Evolutionary conservation across 2,888 invertebrate species (phyloP).

Genomic region (Himalopsyche japonica): DNA sequence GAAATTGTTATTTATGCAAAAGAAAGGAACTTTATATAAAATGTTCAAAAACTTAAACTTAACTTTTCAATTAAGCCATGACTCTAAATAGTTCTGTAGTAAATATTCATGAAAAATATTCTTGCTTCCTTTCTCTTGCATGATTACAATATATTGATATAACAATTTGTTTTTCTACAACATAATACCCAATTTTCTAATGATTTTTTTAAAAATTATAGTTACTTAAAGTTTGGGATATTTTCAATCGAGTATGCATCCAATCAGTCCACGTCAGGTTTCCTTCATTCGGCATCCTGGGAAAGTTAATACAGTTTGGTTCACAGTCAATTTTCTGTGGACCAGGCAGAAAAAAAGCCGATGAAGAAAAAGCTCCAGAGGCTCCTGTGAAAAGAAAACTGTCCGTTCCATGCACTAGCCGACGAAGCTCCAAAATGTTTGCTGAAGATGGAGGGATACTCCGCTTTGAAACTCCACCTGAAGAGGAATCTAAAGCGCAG

Average conservation of each 20-base stretch:
- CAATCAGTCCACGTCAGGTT: slow-evolving; percentile 62
- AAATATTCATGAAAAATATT: not conserved
- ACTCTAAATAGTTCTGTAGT: too few species aligned
- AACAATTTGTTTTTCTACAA: too few species aligned
- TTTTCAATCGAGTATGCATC: slow-evolving; percentile 60
- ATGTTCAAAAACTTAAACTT: too few species aligned
- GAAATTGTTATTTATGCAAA: too few species aligned
- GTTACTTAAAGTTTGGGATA: slow-evolving; percentile 64
- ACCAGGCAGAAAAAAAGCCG: slow-evolving; percentile 19
- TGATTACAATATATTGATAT: too few species aligned
- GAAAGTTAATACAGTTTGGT: slow-evolving; percentile 63
- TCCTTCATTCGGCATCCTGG: slow-evolving; percentile 60
- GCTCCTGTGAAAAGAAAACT: not conserved
- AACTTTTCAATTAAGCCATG: too few species aligned
- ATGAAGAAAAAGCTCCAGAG: not conserved
- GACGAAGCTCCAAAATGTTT: slow-evolving; percentile 13
- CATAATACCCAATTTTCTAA: too few species aligned
- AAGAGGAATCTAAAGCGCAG: not conserved
- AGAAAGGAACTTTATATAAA: too few species aligned
- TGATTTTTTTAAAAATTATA: slow-evolving; percentile 44
- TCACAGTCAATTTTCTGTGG: slow-evolving; percentile 52
- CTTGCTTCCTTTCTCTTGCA: too few species aligned
- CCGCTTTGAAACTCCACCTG: not conserved
- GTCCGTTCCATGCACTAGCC: not conserved
- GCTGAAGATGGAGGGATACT: slow-evolving; percentile 16